Evolutionary conservation across 2,888 invertebrate species (phyloP), one percentile per base, ranked within the genome.

Genomic region (Trissolcus japonicus): DNA sequence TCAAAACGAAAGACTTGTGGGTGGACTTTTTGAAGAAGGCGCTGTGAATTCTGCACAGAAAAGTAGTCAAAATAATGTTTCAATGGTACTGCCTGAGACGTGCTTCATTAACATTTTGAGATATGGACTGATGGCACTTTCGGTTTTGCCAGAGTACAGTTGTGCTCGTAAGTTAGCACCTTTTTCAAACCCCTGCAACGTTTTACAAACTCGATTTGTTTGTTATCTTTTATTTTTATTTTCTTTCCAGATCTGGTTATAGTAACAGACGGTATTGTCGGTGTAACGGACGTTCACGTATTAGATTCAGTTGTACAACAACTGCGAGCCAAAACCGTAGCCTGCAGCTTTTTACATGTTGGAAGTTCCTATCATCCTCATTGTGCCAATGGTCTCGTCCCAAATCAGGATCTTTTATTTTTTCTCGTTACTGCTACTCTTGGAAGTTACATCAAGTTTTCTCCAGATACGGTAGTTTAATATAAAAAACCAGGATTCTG

Each of bases 61-160:
- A 84, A 87, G 83, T 68, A 86, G 86, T 63, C 79, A 82, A 21
- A 86, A 90, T 13, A 91, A 90, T 80, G 90, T 92, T 80, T 90
- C 92, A 1, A 91, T 92, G 90, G 91, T 93, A 40, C 91, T 91
- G 57, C 92, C 94, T 3, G 94, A 94, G 87, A 92, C 92, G 29
- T 93, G 93, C 84, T 93, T 95, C 87, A 92, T 95, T 67, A 94
- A 94, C 89, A 93, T 95, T 92, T 88, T 95, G 43, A 90, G 94
- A 77, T 94, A 94, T 87, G 95, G 95, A 21, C 92, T 95, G 90
- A 89, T 95, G 75, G 94, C 94, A 4, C 90, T 94, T 62, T 93
- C 94, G 69, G 90, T 95, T 65, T 89, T 95, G 74, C 95, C 95
- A 13, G 94, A 94, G 85, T 93, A 94, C 86, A 94, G 94, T 81